Percentiles rank a stretch among this genome's conserved stretches.
phyloP scores from a whole-genome alignment of 2,888 invertebrate genomes.

The Eristalinus sepulchralis region DNA sequence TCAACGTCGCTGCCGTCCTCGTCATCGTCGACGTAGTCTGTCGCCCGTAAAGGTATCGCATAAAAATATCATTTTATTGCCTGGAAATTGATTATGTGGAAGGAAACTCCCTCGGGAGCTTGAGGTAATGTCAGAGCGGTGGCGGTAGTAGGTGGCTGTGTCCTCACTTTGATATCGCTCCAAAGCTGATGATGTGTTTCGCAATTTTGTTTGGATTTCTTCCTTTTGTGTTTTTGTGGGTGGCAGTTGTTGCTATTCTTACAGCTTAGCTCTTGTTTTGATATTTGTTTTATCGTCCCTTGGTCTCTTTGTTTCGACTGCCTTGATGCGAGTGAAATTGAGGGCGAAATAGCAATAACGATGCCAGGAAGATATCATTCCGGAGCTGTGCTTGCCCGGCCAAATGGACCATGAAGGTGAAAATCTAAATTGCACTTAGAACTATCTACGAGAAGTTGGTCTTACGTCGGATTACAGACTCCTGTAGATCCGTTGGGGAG shows the following conservation, averaged over 20 bases:
- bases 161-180: constrained; percentile 20
- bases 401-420: constrained; percentile 62
- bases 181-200: constrained; percentile 46
- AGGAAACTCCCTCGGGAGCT: constrained; percentile 27
- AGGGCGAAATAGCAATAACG: constrained; percentile 17
- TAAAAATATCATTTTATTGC: constrained; percentile 70
- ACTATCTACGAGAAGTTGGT: constrained; percentile 12
- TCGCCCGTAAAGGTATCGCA: constrained; percentile 54
- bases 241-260: background rate
- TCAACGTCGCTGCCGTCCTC: background rate
- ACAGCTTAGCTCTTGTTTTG: constrained; percentile 20
- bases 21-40: constrained; percentile 10
- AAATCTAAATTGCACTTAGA: constrained; percentile 48
- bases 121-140: background rate
- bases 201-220: constrained; percentile 22
- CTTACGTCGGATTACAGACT: constrained; percentile 1
- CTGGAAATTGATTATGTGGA: constrained; percentile 67
- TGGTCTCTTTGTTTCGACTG: constrained; percentile 26
- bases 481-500: background rate
- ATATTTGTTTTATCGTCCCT: constrained; percentile 42
- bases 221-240: background rate
- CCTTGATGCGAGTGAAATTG: constrained; percentile 10
- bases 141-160: background rate
- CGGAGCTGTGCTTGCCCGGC: constrained; percentile 27
- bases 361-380: constrained; percentile 18